Percentiles rank a stretch among this genome's conserved stretches.
Evolutionary conservation across 2,797 vertebrate species (phyloP).

Genomic region (Eulemur albifrons): DNA sequence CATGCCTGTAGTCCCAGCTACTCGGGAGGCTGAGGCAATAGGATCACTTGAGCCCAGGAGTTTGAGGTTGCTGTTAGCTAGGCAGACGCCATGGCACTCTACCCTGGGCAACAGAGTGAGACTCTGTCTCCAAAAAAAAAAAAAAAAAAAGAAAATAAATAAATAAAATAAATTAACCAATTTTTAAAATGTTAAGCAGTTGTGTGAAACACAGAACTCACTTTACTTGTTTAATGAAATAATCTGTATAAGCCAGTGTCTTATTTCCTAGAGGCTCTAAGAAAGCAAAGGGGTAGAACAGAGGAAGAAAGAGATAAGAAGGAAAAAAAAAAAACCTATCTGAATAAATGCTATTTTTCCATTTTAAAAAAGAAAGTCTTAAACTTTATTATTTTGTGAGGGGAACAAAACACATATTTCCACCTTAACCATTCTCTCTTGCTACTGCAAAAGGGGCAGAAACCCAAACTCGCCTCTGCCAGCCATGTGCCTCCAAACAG

Average conservation of each 20-base stretch:
- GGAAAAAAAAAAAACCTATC: background rate
- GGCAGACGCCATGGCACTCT: no score
- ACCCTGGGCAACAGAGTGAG: no score
- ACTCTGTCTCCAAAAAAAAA: no score
- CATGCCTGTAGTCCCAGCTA: no score
- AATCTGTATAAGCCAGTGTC: background rate
- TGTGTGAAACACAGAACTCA: background rate
- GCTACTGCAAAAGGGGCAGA: background rate
- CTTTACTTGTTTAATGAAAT: background rate
- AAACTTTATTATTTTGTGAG: background rate
- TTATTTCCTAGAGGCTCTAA: background rate
- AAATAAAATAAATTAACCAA: background rate
- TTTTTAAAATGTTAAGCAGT: background rate
- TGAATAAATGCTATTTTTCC: constrained; percentile 19
- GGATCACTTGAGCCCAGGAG: no score
- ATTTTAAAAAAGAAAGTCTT: constrained; percentile 1
- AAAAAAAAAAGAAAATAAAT: background rate
- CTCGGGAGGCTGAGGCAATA: no score
- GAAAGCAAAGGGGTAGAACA: background rate
- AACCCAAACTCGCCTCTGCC: background rate
- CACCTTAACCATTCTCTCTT: background rate
- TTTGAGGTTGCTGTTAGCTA: no score
- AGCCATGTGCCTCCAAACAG: background rate
- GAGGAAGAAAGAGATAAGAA: background rate
- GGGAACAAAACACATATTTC: background rate